Conservation (phyloP, 2,797 vertebrate species). For the Lacerta agilis region DNA sequence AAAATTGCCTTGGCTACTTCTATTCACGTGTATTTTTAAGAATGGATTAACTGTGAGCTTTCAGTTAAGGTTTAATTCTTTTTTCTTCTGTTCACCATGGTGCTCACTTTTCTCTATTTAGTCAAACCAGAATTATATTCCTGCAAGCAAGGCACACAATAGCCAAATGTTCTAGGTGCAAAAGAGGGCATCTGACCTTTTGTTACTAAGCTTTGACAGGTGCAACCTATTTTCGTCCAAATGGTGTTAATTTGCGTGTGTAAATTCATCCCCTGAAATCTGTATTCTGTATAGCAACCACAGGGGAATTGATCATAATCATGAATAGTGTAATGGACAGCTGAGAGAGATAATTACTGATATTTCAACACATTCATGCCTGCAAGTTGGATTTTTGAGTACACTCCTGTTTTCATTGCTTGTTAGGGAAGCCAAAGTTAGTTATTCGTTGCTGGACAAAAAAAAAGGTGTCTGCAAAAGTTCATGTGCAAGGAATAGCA, state of each 20-base stretch:
- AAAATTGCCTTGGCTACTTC: constrained; percentile 78
- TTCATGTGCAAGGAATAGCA: constrained; percentile 74
- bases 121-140: constrained; percentile 66
- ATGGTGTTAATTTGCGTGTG: constrained; percentile 71
- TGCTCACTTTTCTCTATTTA: constrained; percentile 66
- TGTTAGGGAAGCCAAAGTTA: constrained; percentile 71
- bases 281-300: constrained; percentile 65
- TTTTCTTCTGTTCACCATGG: constrained; percentile 51
- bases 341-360: constrained; percentile 69
- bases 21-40: constrained; percentile 72
- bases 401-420: constrained; percentile 68
- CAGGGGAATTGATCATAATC: constrained; percentile 64
- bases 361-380: constrained; percentile 66
- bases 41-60: constrained; percentile 79
- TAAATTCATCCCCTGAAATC: constrained; percentile 71
- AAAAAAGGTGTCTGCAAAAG: constrained; percentile 62
- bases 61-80: constrained; percentile 72
- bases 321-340: constrained; percentile 70
- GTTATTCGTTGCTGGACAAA: constrained; percentile 65
- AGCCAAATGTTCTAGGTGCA: constrained; percentile 66
- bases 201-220: constrained; percentile 75
- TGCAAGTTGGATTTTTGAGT: constrained; percentile 45
- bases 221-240: constrained; percentile 73
- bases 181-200: constrained; percentile 73
- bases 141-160: constrained; percentile 67